Evolutionary conservation across 2,113 vertebrate species (phyloP).

Genomic region (Phalacrocorax pelagicus): DNA sequence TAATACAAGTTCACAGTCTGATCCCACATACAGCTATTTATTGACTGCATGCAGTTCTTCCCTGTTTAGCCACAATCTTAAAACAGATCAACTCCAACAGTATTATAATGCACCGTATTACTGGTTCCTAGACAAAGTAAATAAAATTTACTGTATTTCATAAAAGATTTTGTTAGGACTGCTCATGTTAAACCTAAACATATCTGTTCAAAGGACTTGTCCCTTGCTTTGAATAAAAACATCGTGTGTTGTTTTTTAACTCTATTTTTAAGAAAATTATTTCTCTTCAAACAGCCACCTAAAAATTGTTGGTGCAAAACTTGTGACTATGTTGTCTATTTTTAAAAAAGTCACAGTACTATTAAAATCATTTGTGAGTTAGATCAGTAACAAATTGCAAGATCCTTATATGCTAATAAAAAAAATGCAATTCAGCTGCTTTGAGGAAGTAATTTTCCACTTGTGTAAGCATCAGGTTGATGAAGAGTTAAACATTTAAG

Average conservation of each 20-base stretch:
- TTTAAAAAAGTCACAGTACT: neutral
- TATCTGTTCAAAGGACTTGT: neutral
- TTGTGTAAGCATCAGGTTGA: neutral
- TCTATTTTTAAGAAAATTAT: neutral
- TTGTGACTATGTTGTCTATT: neutral
- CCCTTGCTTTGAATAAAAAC: neutral
- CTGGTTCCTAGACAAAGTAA: neutral
- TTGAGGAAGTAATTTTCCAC: neutral
- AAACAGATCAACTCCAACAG: neutral
- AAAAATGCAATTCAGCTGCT: neutral
- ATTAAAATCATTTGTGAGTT: neutral
- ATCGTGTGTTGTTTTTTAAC: accelerated
- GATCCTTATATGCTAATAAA: neutral
- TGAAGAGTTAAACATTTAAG: neutral
- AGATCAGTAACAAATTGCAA: neutral
- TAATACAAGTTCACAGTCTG: neutral
- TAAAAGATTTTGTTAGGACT: neutral
- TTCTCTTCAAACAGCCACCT: neutral
- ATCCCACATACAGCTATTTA: neutral
- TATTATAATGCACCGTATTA: neutral
- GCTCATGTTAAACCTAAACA: neutral
- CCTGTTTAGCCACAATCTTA: neutral
- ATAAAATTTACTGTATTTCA: neutral
- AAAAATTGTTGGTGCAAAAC: neutral
- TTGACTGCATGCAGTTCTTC: neutral